phyloP scores from a whole-genome alignment of 2,113 vertebrate species.

The Panthera tigris region DNA sequence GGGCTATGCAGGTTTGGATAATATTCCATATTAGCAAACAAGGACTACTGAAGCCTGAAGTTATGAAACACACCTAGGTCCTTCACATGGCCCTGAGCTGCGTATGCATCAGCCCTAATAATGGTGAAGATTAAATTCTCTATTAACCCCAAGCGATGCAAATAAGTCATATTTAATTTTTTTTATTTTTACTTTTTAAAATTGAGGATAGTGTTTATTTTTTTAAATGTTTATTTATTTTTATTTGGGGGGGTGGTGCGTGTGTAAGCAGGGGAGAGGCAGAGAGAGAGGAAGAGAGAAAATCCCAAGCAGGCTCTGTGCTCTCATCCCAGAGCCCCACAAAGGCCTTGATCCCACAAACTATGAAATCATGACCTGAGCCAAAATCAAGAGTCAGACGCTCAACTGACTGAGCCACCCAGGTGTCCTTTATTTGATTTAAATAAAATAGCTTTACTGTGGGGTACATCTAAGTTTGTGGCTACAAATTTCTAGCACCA shows the following conservation, averaged over 20 bases:
- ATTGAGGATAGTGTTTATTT: too few species aligned
- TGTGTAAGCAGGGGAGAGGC: too few species aligned
- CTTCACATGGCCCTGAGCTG: background rate
- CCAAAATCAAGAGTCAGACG: too few species aligned
- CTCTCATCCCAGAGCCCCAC: too few species aligned
- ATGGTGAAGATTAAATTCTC: background rate
- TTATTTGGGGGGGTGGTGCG: too few species aligned
- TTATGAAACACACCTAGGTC: background rate
- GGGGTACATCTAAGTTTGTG: background rate
- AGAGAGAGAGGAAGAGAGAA: too few species aligned
- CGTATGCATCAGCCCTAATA: accelerated
- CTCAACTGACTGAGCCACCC: too few species aligned
- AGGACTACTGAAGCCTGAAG: background rate
- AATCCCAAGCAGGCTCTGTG: too few species aligned
- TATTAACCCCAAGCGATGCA: background rate
- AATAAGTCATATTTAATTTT: background rate
- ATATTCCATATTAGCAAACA: background rate
- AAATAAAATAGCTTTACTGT: background rate
- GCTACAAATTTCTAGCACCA: background rate
- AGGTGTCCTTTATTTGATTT: background rate
- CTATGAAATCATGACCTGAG: too few species aligned
- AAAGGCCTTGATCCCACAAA: too few species aligned
- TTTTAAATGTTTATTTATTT: too few species aligned
- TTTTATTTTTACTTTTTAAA: too few species aligned
- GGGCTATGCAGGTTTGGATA: background rate